A percentile compares a stretch with the other conserved stretches of the same genome.
Evolutionary conservation across 2,888 invertebrate species (phyloP).

Genomic region (Aphodius granarius): DNA sequence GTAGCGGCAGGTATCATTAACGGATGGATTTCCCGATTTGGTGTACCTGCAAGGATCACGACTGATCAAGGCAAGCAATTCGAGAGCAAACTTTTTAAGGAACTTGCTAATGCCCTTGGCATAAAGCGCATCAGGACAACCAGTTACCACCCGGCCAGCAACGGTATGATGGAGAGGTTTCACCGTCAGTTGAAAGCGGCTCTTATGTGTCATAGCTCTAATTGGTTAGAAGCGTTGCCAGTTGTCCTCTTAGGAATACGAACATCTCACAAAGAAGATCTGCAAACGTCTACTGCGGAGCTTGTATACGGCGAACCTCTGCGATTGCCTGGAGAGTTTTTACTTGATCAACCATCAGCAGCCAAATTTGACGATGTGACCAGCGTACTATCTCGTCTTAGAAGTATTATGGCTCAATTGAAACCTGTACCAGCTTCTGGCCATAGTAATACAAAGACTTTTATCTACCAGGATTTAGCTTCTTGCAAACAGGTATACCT

Average conservation of each 20-base stretch:
- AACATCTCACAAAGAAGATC: slow-evolving; percentile 19
- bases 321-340: slow-evolving; percentile 24
- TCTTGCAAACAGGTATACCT: too few species aligned
- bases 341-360: background rate
- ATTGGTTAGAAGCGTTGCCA: slow-evolving; percentile 25
- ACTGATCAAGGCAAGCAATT: too few species aligned
- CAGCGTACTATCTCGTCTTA: background rate
- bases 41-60: too few species aligned
- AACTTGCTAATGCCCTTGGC: slow-evolving; percentile 14
- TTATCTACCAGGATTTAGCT: too few species aligned
- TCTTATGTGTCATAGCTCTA: too few species aligned
- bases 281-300: slow-evolving; percentile 19
- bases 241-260: slow-evolving; percentile 24
- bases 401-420: background rate
- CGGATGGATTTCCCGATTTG: too few species aligned
- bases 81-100: too few species aligned
- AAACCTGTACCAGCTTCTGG: too few species aligned
- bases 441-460: too few species aligned
- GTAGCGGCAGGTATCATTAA: too few species aligned
- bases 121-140: slow-evolving; percentile 28
- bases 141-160: slow-evolving; percentile 33
- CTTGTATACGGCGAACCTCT: slow-evolving; percentile 16
- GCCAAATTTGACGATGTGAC: background rate
- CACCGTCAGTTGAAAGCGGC: slow-evolving; percentile 30
- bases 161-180: slow-evolving; percentile 33